Evolutionary conservation across 2,797 vertebrate species (phyloP), one percentile per base, ranked within the genome.

Genomic region (Danio albolineatus): DNA sequence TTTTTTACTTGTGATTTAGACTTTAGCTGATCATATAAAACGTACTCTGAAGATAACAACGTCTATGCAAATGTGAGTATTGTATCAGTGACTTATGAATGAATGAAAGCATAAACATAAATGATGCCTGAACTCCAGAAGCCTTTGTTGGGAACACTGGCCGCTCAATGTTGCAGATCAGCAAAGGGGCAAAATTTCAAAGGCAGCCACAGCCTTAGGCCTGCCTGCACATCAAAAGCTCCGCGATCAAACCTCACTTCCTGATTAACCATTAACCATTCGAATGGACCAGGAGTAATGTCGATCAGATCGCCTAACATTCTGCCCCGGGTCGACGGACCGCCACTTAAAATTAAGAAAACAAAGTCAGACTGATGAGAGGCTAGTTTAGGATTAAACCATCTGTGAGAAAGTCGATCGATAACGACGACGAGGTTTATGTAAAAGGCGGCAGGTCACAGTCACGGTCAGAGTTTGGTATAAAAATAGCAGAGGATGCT

Each of bases 261-360:
- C 65, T 66, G 48, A 78, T 53, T 82, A 85, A 83, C 78, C 72
- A 85, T 85, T 81, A 85, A 85, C 84, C 60, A 39, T 10, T 51
- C 70, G 46, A 79, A 79, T 78, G 57, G 60, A 64, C 0, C 46
- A 43, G 62, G 54, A 49, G 36, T 51, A 28, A 70, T 21, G 53
- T n/a, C 43, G 17, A 46, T 61, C 46, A 28, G 38, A 54, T 43
- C 7, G 14, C 59, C 46, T n/a, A 65, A 61, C 70, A 39, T 48
- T 53, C 43, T 44, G 67, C 14, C 44, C 7, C 14, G 19, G 84
- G 69, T 83, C 2, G 10, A 2, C 4, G 46, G 67, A 54, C n/a
- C 3, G 13, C 44, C 77, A 69, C 51, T 59, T 79, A 76, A 73
- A 48, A 60, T 39, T 5, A 66, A 69, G 53, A 73, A 48, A 75